phyloP scores from a whole-genome alignment of 2,888 invertebrate species.

The Aphodius granarius region DNA sequence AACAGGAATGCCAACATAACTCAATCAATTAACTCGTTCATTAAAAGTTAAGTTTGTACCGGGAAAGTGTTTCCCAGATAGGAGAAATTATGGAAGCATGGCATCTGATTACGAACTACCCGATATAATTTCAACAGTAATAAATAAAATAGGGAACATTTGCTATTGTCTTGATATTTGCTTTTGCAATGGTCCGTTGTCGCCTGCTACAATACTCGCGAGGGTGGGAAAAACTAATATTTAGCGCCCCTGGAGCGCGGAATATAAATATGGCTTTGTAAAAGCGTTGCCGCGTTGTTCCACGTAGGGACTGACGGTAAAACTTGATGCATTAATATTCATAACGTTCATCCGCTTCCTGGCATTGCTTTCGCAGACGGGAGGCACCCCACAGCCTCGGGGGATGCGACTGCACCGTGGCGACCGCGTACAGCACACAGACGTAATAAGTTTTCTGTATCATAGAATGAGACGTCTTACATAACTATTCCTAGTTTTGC shows the following conservation, averaged over 20 bases:
- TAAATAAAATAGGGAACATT: no score
- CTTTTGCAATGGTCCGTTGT: neutral
- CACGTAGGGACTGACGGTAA: constrained; percentile 24
- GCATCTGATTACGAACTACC: no score
- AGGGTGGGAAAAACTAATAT: constrained; percentile 34
- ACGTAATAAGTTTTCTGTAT: no score
- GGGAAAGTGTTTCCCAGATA: neutral
- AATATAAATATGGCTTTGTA: constrained; percentile 43
- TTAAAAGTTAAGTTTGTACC: neutral
- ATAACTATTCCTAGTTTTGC: no score
- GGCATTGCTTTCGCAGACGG: neutral
- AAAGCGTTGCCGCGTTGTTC: constrained; percentile 41
- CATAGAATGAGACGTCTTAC: no score
- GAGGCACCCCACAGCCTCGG: constrained; percentile 11
- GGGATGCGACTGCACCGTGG: constrained; percentile 11
- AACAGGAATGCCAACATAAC: neutral
- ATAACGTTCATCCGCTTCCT: constrained; percentile 25
- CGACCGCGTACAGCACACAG: no score
- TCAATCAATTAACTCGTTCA: neutral
- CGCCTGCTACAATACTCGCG: neutral
- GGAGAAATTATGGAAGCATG: no score
- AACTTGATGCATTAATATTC: constrained; percentile 27
- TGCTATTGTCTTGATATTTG: neutral
- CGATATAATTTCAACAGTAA: no score
- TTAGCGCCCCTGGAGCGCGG: constrained; percentile 38